Evolutionary conservation across 2,888 invertebrate species (phyloP), one percentile per base, ranked within the genome.

Genomic region (Ornithoptera alexandrae): DNA sequence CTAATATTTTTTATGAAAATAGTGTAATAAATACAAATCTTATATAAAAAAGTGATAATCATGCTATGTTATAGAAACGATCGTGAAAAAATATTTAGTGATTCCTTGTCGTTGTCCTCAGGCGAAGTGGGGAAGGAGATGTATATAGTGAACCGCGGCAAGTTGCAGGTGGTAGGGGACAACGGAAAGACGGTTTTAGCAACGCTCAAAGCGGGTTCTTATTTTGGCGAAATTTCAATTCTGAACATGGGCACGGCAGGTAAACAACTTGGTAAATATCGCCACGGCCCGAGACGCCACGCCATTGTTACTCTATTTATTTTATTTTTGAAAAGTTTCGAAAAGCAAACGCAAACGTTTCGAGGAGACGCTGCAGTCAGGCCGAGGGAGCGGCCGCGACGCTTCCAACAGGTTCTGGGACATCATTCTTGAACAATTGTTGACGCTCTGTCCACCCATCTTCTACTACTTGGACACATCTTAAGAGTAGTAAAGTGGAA

Each of bases 191-290:
- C 98, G 68, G 98, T 99, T 77, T 94, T 99, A 90, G 99, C 99
- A 83, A 98, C 98, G 77, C 95, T 99, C 85, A 98, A 98, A 93
- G 98, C 99, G 82, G 99, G 99, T 91, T 98, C 98, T 92, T 99
- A 99, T 95, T 99, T 99, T 94, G 99, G 99, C 85, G 99, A 99
- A 95, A 99, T 99, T 94, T 98, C 98, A 94, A 98, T 99, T 93
- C 96, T 99, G 93, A 98, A 98, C 95, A 98, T 98, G 98, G 99
- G 99, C 94, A 98, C 98, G 90, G 98, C 98, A 96, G 98, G 98
- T 97, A 97, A 97, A 96, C 96, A 96, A 94, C 96, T 97, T 96
- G 97, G 97, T 97, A 97, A 97, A 96, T 97, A 97, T 97, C 96
- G 86, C 88, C 87, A 87, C 88, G 90, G 90, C 92, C 92, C 93